phyloP scores from a whole-genome alignment of 2,113 vertebrate genomes.

The Crocuta crocuta region DNA sequence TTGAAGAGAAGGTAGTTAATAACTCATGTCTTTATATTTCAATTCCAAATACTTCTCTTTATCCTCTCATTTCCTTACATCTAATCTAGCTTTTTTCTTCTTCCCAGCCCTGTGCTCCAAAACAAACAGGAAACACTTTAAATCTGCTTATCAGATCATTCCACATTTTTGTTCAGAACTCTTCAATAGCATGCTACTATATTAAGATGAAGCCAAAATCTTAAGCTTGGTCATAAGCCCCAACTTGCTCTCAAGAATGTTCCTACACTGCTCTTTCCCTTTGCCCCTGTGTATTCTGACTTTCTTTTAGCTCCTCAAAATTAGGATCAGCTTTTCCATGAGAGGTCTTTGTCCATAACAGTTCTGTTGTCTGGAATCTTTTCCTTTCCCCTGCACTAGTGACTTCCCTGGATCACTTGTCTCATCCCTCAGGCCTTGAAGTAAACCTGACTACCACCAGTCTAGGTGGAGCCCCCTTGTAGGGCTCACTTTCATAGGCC shows the following conservation, averaged over 20 bases:
- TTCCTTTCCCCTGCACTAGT: not conserved
- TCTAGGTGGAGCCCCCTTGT: no score
- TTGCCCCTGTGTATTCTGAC: not conserved
- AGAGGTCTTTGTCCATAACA: not conserved
- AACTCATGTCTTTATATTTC: not conserved
- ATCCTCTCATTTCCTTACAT: not conserved
- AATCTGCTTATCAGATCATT: not conserved
- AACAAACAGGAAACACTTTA: not conserved
- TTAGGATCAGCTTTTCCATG: not conserved
- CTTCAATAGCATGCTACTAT: not conserved
- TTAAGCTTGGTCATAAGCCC: not conserved
- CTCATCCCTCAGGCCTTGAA: not conserved
- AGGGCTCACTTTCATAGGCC: not conserved
- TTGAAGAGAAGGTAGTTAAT: not conserved
- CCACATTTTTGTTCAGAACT: not conserved
- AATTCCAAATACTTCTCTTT: not conserved
- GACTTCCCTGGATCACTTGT: fast-evolving
- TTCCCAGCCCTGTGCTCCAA: not conserved
- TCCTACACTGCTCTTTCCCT: not conserved
- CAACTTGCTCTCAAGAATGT: not conserved
- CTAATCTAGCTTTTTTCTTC: not conserved
- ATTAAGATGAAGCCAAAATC: not conserved
- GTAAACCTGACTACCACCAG: not conserved
- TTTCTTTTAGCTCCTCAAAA: not conserved
- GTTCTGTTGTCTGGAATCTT: not conserved